Base-by-base conservation (phyloP, 1,140 invertebrate species). In the Macrotrachela quadricornifera region DNA sequence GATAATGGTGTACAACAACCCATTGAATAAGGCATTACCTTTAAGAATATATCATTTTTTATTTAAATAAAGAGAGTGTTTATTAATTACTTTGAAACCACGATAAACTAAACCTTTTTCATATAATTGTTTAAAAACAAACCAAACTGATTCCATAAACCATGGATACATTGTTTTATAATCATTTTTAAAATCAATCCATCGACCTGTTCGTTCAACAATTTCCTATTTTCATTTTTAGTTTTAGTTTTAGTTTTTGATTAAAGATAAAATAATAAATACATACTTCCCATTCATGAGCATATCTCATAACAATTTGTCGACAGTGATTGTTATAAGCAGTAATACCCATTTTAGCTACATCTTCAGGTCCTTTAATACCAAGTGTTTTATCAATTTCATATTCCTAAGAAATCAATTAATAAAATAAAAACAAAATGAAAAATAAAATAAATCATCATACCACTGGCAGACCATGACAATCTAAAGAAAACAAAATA, bases 111-210 rank as follows among this genome's bases (percentile, higher is more conserved):
- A 70, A 9, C 87, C 88, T 69, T 96, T 97, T 57, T 83, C 80
- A 65, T 77, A 95, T 0, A 99, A 71, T 69, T 97, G 80, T 61
- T 90, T 87, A 66, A 99, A 99, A 3, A 95, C 79, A 88, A 90
- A 99, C 94, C 94, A 99, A 56, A 99, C 81, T 42, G 82, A 81
- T 71, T 99, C 94, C 94, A 99, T 99, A 67, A 85, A 99, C 78
- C 79, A 90, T 0, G 92, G 88, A 66, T 99, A 97, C 57, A 99
- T 70, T 0, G 94, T 97, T 72, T 97, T 97, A 68, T 99, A 99
- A 69, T 97, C 94, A 72, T 97, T 92, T 61, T 88, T 79, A 70
- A 99, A 99, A 75, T 99, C 90, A 65, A 99, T 96, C 94, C 94
- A 99, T 56, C 94, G 75, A 38, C 92, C 94, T 56, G 95, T 78